Base-by-base conservation (phyloP, 2,113 vertebrate genomes). In the Morone saxatilis region DNA sequence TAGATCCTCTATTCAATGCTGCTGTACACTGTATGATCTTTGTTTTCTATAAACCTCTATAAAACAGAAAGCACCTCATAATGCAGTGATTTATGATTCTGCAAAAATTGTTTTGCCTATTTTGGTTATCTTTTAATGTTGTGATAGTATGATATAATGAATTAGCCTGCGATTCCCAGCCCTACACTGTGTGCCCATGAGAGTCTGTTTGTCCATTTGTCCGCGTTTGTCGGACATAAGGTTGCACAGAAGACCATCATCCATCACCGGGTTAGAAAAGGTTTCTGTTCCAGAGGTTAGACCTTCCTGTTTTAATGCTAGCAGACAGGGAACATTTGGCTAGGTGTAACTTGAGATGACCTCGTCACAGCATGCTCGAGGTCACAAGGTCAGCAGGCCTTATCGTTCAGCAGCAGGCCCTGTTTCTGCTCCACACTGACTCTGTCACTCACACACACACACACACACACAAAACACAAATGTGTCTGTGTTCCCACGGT, bases 351-450 rank as follows among this genome's bases (percentile, higher is more conserved):
- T 63, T 48, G 90, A 93, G 91, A 92, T 79, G 82, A 90, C 89
- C 90, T 89, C 69, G 36, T 85, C 90, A 81, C 83, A 77, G 78
- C 40, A 56, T 71, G 78, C 80, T 60, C 4, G 59, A 72, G 91
- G 92, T 92, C 72, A 89, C 50, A 40, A 81, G 92, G 93, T 92
- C 92, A 88, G 72, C 87, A 76, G 86, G 82, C 75, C 92, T 89
- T 89, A 92, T 92, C 91, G 59, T 84, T 84, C 90, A 89, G 75
- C 89, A 72, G 88, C 86, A 84, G 87, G 53, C 81, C 76, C 50
- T 62, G 88, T 76, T 88, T 83, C 71, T 83, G 86, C 85, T 74
- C 80, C 71, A 67, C 48, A 38, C 71, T 54, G 53, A 63, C 54
- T 66, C 68, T 61, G 66, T 40, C 78, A 6, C 50, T 20, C 60